Percentiles rank a stretch among this genome's conserved stretches.
phyloP scores from a whole-genome alignment of 2,888 invertebrate species.

The Melanostoma mellinum region DNA sequence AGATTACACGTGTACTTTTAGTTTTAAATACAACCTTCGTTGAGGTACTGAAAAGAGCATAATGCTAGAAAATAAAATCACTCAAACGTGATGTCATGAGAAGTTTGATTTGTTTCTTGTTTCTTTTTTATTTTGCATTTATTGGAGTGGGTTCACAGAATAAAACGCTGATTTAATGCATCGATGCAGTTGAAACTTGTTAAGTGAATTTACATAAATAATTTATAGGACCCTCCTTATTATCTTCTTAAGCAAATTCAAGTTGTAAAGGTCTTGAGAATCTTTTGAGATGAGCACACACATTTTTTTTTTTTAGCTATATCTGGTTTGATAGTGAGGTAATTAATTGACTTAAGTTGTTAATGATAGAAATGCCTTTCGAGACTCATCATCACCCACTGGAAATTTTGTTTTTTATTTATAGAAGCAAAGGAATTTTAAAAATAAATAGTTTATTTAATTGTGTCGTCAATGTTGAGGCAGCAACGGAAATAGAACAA shows the following conservation, averaged over 20 bases:
- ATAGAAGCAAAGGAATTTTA: too few relatives aligned
- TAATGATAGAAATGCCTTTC: too few relatives aligned
- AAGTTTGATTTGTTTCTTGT: slow-evolving; percentile 19
- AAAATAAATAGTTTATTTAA: too few relatives aligned
- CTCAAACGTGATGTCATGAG: slow-evolving; percentile 42
- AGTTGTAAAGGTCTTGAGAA: too few relatives aligned
- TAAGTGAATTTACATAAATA: neutral
- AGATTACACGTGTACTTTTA: slow-evolving; percentile 8
- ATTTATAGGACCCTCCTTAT: neutral
- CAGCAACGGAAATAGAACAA: too few relatives aligned
- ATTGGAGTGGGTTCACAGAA: slow-evolving; percentile 31
- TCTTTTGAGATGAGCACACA: too few relatives aligned
- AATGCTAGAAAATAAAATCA: neutral
- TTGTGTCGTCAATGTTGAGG: too few relatives aligned
- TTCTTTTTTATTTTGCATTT: neutral
- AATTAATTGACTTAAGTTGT: too few relatives aligned
- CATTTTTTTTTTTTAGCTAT: too few relatives aligned
- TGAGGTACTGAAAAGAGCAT: slow-evolving; percentile 7
- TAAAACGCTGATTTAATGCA: slow-evolving; percentile 32
- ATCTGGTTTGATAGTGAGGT: too few relatives aligned
- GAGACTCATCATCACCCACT: too few relatives aligned
- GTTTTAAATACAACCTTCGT: slow-evolving; percentile 35
- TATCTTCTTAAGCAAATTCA: neutral
- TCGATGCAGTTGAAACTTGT: neutral
- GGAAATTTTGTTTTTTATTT: too few relatives aligned